Evolutionary conservation across 2,797 vertebrate species (phyloP).

Genomic region (Anabas testudineus): DNA sequence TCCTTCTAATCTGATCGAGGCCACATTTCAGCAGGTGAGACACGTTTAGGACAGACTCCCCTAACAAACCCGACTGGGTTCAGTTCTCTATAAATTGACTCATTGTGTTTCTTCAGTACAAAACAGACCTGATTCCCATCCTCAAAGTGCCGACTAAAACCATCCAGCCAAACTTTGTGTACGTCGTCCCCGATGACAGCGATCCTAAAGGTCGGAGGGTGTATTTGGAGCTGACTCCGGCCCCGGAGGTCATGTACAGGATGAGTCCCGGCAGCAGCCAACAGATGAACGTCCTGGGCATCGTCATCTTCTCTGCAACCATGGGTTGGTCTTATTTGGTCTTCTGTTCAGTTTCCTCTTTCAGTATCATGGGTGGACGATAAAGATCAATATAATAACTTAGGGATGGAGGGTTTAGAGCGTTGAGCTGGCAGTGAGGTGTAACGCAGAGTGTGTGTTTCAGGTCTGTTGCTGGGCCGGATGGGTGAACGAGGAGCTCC

Average conservation of each 20-base stretch:
- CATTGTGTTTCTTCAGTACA: slow-evolving; percentile 83
- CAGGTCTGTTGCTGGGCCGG: slow-evolving; percentile 90
- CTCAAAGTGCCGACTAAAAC: slow-evolving; percentile 78
- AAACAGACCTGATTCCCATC: slow-evolving; percentile 87
- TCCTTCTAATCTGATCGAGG: slow-evolving; percentile 91
- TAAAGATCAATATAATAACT: no score
- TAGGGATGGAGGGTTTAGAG: no score
- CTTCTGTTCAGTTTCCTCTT: no score
- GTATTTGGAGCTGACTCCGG: slow-evolving; percentile 87
- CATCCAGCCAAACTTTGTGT: slow-evolving; percentile 84
- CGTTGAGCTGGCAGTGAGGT: no score
- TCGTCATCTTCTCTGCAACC: slow-evolving; percentile 93
- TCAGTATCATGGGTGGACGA: no score
- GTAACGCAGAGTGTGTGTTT: neutral
- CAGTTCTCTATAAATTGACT: neutral
- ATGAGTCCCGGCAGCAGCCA: slow-evolving; percentile 87
- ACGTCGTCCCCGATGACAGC: slow-evolving; percentile 85
- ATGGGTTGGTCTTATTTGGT: no score
- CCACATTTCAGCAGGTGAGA: slow-evolving; percentile 90
- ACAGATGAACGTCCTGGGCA: slow-evolving; percentile 93
- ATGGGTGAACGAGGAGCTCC: slow-evolving; percentile 91
- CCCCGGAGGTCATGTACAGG: slow-evolving; percentile 87
- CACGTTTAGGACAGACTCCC: neutral
- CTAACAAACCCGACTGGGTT: slow-evolving; percentile 7
- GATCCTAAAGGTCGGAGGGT: slow-evolving; percentile 82